Base-by-base conservation (phyloP, 1,140 invertebrate genomes). In the Heliothis virescens region DNA sequence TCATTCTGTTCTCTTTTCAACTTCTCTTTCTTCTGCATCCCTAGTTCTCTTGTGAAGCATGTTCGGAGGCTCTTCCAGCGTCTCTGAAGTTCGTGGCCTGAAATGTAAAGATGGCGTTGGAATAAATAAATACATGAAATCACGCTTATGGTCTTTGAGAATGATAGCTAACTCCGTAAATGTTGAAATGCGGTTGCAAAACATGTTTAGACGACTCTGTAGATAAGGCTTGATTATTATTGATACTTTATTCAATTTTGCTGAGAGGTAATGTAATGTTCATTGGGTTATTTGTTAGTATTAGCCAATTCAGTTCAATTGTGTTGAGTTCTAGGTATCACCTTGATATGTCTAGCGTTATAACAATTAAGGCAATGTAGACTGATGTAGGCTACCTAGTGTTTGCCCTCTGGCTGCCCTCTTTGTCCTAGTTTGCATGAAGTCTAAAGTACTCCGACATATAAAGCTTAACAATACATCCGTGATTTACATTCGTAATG, bases 41-140 rank as follows among this genome's bases (percentile, higher is more conserved):
- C 13, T 29, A 91, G 52, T 80, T 91, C 87, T 80, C 88, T 82
- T 5, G 86, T 72, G 80, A 89, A 90, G 74, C 86, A 90, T 15
- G 86, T 89, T 60, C 85, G 78, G 48, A 87, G 81, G 72, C 85
- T 89, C 53, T 87, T 89, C 85, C 86, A 89, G 2, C 86, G 85
- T 57, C 85, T 86, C 47, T 89, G 84, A 0, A 89, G 69, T 79
- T 88, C 86, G 60, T 85, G 79, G 50, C 69, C 88, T 90, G 83
- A 76, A 87, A 85, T 47, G 7, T 50, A 57, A 59, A 16, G 26
- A 18, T 18, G 16, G 26, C 2, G 52, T 53, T 72, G 55, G 72
- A 82, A 83, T 59, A 59, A 82, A 83, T 59, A 59, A 67, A 67
- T 67, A 12, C 63, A 67, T 67, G 13, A 67, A 67, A 67, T 67